These are phyloP conservation scores for Papilio dardanus DNA, from an alignment of 1,140 invertebrate species.

Conservation along the genomic window DNA sequence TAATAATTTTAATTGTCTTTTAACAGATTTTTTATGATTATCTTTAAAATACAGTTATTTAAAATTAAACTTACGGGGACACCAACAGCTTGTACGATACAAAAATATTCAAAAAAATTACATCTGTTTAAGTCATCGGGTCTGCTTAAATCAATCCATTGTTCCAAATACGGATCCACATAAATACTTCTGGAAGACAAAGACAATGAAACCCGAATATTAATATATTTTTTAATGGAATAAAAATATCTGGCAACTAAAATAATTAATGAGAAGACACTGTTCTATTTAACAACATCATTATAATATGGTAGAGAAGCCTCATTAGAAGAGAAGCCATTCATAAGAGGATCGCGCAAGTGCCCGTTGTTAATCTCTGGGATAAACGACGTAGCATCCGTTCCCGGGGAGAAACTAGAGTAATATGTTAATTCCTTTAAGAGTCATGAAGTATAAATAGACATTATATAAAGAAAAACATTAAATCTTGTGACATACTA, in stretches of 20 bases:
- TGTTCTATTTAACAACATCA: background rate
- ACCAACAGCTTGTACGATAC: background rate
- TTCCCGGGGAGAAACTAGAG: background rate
- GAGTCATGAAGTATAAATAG: no score
- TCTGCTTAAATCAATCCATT: background rate
- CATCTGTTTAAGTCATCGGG: slow-evolving; percentile 5
- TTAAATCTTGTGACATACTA: no score
- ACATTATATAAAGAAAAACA: no score
- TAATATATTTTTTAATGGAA: no score
- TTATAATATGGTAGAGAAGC: slow-evolving; percentile 4
- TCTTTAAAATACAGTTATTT: background rate
- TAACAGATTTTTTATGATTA: no score
- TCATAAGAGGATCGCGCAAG: background rate
- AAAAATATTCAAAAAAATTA: background rate
- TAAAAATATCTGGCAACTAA: background rate
- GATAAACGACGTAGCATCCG: background rate
- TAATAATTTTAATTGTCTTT: no score
- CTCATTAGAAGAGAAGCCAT: slow-evolving; percentile 14
- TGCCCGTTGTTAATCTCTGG: slow-evolving; percentile 12
- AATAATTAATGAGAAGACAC: background rate
- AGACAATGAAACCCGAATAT: background rate
- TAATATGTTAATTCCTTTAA: background rate
- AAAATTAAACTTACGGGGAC: background rate
- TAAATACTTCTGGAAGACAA: background rate
- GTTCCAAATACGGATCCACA: background rate